These are phyloP conservation scores for Eueremaeus valkanovi DNA, from an alignment of 2,888 invertebrate genomes.

Conservation along the genomic window DNA sequence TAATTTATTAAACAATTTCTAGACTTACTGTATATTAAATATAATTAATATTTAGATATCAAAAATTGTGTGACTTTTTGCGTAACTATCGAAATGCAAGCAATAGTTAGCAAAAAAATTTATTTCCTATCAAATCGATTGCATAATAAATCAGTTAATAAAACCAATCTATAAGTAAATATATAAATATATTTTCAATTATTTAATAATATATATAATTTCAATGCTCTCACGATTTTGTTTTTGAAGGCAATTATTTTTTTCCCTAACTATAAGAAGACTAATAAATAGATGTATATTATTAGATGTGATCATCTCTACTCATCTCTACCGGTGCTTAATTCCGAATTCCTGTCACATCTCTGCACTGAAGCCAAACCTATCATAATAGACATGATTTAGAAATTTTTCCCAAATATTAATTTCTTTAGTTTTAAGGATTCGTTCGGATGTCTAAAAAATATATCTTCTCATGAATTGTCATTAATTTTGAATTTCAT, in stretches of 20 bases:
- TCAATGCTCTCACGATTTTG: background rate
- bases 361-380: background rate
- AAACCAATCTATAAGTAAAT: background rate
- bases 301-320: background rate
- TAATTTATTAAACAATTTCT: too few species aligned
- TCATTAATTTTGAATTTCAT: too few species aligned
- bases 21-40: too few species aligned
- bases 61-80: too few species aligned
- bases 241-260: background rate
- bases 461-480: too few species aligned
- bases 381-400: background rate
- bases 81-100: too few species aligned
- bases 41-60: too few species aligned
- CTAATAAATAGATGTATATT: background rate
- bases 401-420: background rate
- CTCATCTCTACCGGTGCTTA: too few species aligned
- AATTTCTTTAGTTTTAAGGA: background rate
- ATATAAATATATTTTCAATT: background rate
- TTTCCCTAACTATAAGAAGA: background rate
- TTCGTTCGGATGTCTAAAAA: too few species aligned
- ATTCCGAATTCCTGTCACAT: conserved; percentile 15
- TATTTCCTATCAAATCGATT: too few species aligned
- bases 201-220: background rate
- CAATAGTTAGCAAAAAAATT: too few species aligned
- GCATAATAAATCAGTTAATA: too few species aligned